Percentiles rank a stretch among this genome's conserved stretches.
phyloP scores from a whole-genome alignment of 2,797 vertebrate species.

The Catharus ustulatus region DNA sequence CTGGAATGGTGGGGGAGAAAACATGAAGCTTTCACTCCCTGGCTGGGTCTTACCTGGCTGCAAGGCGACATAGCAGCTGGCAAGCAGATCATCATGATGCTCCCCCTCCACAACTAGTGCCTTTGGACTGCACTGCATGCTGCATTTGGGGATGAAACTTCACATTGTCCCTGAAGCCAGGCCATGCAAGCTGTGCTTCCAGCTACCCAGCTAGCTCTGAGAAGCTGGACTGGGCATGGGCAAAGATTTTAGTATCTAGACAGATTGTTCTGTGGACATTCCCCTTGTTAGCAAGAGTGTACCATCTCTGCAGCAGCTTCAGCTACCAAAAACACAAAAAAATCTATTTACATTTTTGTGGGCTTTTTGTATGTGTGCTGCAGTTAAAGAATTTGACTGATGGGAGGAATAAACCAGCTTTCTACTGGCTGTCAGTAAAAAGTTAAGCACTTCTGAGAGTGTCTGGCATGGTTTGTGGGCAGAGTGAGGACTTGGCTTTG shows the following conservation, averaged over 20 bases:
- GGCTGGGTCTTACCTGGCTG: background rate
- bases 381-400: background rate
- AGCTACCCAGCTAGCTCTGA: background rate
- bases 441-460: background rate
- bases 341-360: background rate
- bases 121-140: background rate
- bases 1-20: background rate
- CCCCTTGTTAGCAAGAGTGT: background rate
- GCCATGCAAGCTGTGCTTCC: background rate
- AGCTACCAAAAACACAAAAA: background rate
- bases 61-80: background rate
- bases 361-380: background rate
- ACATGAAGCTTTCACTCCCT: background rate
- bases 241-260: background rate
- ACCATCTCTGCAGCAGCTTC: background rate
- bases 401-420: background rate
- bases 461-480: background rate
- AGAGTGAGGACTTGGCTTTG: background rate
- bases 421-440: background rate
- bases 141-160: background rate
- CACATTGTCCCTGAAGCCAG: background rate
- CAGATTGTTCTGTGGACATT: background rate
- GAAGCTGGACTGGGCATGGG: background rate
- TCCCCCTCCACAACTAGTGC: background rate
- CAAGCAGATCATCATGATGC: background rate